Evolutionary conservation across 1,140 invertebrate genomes (phyloP).

Genomic region (Psilanteris sp.): DNA sequence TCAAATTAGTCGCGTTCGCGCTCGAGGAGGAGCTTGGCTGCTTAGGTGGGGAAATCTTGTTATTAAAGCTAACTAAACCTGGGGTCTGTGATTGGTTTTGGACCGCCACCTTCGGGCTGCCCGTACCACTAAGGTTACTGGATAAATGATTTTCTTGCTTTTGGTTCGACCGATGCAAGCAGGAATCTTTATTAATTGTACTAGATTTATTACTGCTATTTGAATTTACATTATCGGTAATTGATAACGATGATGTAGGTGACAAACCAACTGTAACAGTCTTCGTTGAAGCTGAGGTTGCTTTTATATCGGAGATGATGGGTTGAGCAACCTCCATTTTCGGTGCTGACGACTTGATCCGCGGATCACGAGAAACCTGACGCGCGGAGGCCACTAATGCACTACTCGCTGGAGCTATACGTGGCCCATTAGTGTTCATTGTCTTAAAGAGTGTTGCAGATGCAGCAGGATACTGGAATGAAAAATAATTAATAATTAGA

Average conservation of each 20-base stretch:
- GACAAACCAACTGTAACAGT: too few relatives aligned
- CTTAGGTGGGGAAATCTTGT: not conserved
- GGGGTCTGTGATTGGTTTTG: slow-evolving; percentile 34
- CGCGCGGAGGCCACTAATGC: slow-evolving; percentile 81
- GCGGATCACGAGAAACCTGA: slow-evolving; percentile 81
- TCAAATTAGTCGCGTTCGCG: slow-evolving; percentile 1
- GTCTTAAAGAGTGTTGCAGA: slow-evolving; percentile 72
- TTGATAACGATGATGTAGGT: too few relatives aligned
- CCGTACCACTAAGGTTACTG: slow-evolving; percentile 75
- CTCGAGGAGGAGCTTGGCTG: not conserved
- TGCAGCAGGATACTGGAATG: slow-evolving; percentile 72
- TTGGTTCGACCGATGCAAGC: slow-evolving; percentile 76
- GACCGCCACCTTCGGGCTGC: too few relatives aligned
- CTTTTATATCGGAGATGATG: too few relatives aligned
- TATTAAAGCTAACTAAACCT: too few relatives aligned
- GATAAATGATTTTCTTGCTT: slow-evolving; percentile 77
- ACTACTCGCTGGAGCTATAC: slow-evolving; percentile 85
- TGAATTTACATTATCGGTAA: slow-evolving; percentile 74
- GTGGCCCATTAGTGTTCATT: slow-evolving; percentile 72
- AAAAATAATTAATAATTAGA: slow-evolving; percentile 18
- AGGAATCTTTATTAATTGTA: slow-evolving; percentile 76
- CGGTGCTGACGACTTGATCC: slow-evolving; percentile 74
- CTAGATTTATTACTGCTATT: slow-evolving; percentile 74
- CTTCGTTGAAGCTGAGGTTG: too few relatives aligned
- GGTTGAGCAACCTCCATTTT: too few relatives aligned